Base-by-base conservation (phyloP, 2,888 invertebrate genomes). In the Galerucella pusilla region DNA sequence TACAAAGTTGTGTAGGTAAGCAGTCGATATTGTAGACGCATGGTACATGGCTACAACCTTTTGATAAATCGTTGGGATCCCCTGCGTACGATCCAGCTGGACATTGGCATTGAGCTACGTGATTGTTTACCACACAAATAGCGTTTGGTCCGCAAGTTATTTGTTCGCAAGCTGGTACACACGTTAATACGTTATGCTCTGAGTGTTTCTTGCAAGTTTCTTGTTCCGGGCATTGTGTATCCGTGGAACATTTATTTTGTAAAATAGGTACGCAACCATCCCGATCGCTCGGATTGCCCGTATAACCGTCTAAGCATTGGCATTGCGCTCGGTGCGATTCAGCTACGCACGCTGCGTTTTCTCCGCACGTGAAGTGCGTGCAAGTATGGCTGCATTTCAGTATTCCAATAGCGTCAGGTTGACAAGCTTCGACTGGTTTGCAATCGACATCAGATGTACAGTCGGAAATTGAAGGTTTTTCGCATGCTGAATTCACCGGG, bases 1-100 rank as follows among this genome's bases (percentile, higher is more conserved):
- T 94, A 85, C 97, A 97, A 71, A 95, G 88, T 85, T 96, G 94
- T 74, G 92, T 90, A 0, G 92, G 89, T 49, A 94, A 93, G 84
- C 96, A 96, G 84, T 96, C 96, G 66, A 92, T 91, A 84, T 96
- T 96, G 85, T 96, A 96, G 54, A 96, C 94, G 85, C 96, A 96
- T 4, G 95, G 94, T 7, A 96, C 95, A 73, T 92, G 90, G 87
- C 92, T 90, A 84, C 96, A 95, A 70, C 96, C 96, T 75, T 90
- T 90, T 75, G 90, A 89, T 1, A 91, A 87, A 85, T 96, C 95
- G 84, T 93, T 93, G 0, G 97, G 96, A 88, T 97, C 94, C 3
- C 97, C 97, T 11, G 94, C 93, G 85, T 92, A 97, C 1, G 94
- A 92, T 20, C 97, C 97, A 9, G 94, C 93, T 20, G 96, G 96